phyloP scores from a whole-genome alignment of 64 coral and sea anemone species.

The Trachythela sp. region DNA sequence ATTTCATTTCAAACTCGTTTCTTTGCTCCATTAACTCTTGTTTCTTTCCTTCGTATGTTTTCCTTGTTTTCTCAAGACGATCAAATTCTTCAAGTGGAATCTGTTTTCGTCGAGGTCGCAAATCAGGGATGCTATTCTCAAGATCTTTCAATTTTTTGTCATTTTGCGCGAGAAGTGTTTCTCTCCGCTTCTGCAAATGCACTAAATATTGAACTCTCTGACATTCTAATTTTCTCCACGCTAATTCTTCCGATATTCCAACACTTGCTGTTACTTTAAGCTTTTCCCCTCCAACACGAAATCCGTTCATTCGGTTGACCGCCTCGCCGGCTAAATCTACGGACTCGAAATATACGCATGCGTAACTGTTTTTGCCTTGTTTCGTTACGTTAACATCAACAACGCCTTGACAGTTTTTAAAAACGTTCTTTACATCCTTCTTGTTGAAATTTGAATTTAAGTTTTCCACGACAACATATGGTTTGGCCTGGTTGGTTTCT shows the following conservation, averaged over 20 bases:
- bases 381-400: background rate
- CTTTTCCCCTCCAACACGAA: background rate
- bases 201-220: background rate
- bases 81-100: background rate
- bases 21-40: background rate
- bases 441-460: background rate
- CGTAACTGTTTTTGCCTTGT: background rate
- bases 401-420: background rate
- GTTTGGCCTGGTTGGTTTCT: background rate
- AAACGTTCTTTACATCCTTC: background rate
- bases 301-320: background rate
- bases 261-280: background rate
- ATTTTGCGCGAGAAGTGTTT: background rate
- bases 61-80: background rate
- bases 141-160: background rate
- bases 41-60: background rate
- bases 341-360: background rate
- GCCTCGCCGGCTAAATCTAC: background rate
- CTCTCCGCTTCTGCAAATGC: background rate
- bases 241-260: background rate
- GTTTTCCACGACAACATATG: background rate
- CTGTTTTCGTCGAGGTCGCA: background rate
- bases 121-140: background rate
- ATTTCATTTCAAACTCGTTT: background rate
- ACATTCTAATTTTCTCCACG: background rate